Conservation (phyloP, 2,113 vertebrate species). For the Catharus minimus region DNA sequence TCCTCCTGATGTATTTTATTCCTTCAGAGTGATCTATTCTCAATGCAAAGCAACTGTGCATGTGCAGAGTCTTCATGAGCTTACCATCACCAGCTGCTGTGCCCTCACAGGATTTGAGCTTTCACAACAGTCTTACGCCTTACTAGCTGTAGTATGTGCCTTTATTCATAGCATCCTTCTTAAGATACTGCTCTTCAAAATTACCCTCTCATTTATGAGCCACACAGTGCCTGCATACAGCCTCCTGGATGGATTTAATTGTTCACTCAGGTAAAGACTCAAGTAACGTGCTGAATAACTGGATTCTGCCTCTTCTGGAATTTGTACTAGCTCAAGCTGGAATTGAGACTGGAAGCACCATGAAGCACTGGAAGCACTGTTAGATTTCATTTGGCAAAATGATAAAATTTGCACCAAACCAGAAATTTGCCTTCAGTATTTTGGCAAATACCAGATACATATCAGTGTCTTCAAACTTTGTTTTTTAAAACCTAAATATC, state of each 20-base stretch:
- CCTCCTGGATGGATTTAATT: not conserved
- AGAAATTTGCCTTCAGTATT: not conserved
- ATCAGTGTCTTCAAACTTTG: not conserved
- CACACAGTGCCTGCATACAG: not conserved
- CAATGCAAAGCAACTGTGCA: not conserved
- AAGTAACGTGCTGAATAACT: not conserved
- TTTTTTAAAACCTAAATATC: not conserved
- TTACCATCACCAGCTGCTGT: rapidly evolving
- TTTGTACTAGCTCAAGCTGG: not conserved
- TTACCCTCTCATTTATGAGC: not conserved
- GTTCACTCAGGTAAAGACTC: not conserved
- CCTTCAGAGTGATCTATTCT: not conserved
- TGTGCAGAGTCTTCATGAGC: not conserved
- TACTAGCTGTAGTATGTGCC: not conserved
- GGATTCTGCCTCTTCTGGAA: not conserved
- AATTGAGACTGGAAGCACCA: not conserved
- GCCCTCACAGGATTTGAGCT: not conserved
- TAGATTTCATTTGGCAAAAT: not conserved
- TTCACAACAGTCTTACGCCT: not conserved
- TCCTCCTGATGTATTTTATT: not conserved
- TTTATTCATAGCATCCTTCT: not conserved
- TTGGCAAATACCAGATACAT: not conserved
- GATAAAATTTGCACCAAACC: not conserved
- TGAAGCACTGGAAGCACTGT: too few species aligned
- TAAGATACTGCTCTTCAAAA: not conserved